phyloP scores from a whole-genome alignment of 2,113 vertebrate genomes.

The Dipodomys spectabilis region DNA sequence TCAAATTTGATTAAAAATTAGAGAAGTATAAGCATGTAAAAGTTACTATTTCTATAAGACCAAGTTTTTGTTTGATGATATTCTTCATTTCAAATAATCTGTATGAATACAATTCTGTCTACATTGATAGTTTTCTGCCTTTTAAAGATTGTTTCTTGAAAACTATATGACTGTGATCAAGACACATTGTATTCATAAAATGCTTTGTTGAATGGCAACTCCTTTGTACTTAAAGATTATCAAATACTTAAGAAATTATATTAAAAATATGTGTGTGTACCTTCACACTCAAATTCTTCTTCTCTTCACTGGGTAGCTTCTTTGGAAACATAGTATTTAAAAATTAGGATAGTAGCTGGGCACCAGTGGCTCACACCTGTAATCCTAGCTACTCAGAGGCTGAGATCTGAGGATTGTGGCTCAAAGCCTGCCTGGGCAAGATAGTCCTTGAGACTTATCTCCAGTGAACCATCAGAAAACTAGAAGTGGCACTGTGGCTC shows the following conservation, averaged over 20 bases:
- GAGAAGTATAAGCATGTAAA: background rate
- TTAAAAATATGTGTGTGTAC: background rate
- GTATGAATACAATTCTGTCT: background rate
- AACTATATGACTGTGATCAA: too few relatives aligned
- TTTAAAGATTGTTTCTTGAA: slow-evolving; percentile 46
- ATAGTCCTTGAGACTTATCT: too few relatives aligned
- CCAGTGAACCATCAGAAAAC: too few relatives aligned
- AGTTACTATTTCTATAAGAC: background rate
- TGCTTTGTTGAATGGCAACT: too few relatives aligned
- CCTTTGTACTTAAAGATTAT: too few relatives aligned
- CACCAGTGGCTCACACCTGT: too few relatives aligned
- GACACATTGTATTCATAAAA: too few relatives aligned
- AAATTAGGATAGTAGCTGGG: background rate
- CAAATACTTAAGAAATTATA: too few relatives aligned
- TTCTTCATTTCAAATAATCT: background rate
- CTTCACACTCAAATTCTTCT: background rate
- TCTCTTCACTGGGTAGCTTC: background rate
- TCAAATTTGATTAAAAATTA: slow-evolving; percentile 8
- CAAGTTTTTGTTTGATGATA: background rate
- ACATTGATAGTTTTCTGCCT: background rate
- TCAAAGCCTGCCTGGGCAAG: too few relatives aligned
- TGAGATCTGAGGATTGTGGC: too few relatives aligned
- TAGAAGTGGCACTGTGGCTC: too few relatives aligned
- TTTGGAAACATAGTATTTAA: background rate
- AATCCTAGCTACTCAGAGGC: too few relatives aligned